A percentile compares a stretch with the other conserved stretches of the same genome.
Evolutionary conservation across 37 sponge, comb jelly and placozoan genomes (phyloP).

Genomic region (Petrosia ficiformis): DNA sequence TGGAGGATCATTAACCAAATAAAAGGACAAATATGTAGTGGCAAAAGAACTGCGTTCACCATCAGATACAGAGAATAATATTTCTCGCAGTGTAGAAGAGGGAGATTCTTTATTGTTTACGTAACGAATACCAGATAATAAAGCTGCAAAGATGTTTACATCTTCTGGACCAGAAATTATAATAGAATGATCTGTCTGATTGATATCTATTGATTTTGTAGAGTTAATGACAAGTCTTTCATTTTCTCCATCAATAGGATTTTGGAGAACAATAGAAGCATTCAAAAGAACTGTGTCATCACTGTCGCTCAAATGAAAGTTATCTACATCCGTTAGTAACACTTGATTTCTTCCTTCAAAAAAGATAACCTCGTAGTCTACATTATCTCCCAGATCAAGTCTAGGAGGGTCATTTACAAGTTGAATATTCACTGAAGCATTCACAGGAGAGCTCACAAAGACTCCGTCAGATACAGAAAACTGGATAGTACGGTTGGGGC

Average conservation of each 20-base stretch:
- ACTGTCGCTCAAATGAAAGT: constrained; percentile 41
- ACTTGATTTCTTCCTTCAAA: constrained; percentile 46
- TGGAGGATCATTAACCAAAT: constrained; percentile 69
- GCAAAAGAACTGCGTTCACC: constrained; percentile 22
- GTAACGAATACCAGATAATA: constrained; percentile 39
- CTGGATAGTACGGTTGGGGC: constrained; percentile 16
- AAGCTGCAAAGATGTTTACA: not conserved
- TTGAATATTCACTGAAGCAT: constrained; percentile 13
- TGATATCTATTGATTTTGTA: constrained; percentile 1
- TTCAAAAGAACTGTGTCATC: constrained; percentile 22
- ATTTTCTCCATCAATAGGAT: constrained; percentile 28
- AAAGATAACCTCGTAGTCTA: constrained; percentile 45
- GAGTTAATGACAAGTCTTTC: constrained; percentile 3
- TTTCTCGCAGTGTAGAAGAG: constrained; percentile 7
- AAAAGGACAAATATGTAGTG: constrained; percentile 46
- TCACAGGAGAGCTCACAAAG: constrained; percentile 16
- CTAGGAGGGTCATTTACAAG: constrained; percentile 55
- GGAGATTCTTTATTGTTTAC: constrained; percentile 36
- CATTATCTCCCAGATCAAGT: constrained; percentile 39
- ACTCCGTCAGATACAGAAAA: constrained; percentile 43
- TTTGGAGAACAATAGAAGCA: constrained; percentile 18
- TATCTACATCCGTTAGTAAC: constrained; percentile 6
- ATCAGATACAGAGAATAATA: constrained; percentile 59
- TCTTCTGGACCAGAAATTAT: constrained; percentile 37
- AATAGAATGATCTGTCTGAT: constrained; percentile 2